Evolutionary conservation across 2,888 invertebrate genomes (phyloP).

Genomic region (Lithosia quadra): DNA sequence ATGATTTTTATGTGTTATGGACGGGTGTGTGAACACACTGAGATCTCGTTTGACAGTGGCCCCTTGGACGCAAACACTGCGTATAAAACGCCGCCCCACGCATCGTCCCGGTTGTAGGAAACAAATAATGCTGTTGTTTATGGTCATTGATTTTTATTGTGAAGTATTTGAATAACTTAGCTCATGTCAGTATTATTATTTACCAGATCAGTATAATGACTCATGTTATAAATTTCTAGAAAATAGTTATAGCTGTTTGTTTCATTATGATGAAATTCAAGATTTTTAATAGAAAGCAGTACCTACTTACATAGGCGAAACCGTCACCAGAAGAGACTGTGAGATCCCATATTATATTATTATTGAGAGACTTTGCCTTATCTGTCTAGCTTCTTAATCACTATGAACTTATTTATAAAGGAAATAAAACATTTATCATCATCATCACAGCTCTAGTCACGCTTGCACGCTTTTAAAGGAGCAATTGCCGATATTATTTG

Average conservation of each 20-base stretch:
- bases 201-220: neutral
- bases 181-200: neutral
- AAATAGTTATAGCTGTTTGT: neutral
- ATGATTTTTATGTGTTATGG: slow-evolving; percentile 68
- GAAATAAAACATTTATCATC: neutral
- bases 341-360: no score
- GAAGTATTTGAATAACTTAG: neutral
- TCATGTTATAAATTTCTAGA: neutral
- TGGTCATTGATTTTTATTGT: slow-evolving; percentile 23
- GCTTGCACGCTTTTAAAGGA: neutral
- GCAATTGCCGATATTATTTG: neutral
- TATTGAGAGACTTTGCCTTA: no score
- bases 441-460: no score
- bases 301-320: no score
- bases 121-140: slow-evolving; percentile 60
- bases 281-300: neutral
- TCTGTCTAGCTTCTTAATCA: neutral
- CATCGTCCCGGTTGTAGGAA: slow-evolving; percentile 75
- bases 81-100: slow-evolving; percentile 84
- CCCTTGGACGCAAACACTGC: slow-evolving; percentile 76
- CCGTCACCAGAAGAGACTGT: no score
- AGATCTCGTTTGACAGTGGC: slow-evolving; percentile 83
- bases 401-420: neutral
- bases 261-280: neutral
- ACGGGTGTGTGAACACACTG: slow-evolving; percentile 79